Evolutionary conservation across 2,797 vertebrate species (phyloP), one percentile per base, ranked within the genome.

Genomic region (Myotis planiceps): DNA sequence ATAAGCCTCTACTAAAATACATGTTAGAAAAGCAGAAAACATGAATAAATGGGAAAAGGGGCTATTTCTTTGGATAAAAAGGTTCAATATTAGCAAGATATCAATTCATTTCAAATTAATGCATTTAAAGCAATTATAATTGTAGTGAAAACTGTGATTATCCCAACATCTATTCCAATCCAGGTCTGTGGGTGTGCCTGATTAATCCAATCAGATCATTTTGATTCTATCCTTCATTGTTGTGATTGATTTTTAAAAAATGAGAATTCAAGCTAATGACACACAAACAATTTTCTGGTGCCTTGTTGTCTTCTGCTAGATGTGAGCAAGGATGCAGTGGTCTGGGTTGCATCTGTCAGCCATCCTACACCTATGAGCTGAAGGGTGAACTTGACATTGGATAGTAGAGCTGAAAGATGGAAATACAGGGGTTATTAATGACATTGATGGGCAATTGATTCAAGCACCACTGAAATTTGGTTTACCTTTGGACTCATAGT

Each of bases 11-110:
- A 55, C 15, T 65, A 45, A 92, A 75, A 75, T 80, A 74, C 1
- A 23, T 34, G 9, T 90, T 86, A 84, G 72, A 88, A 88, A 88
- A 88, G 45, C 49, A 92, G 84, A 68, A 83, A 79, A 78, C 55
- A 72, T 86, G 68, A 86, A 63, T 47, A 90, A 90, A 72, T 82
- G 49, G 23, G 66, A n/a, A 80, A 21, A 71, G 25, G 39, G 51
- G 47, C 39, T 78, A 6, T 32, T 5, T 87, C 19, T 75, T 93
- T 90, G 39, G 53, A 82, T 76, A 66, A 89, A 88, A 69, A 65
- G 60, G 65, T 16, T 84, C 29, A 84, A 29, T 92, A 34, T 84
- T 94, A 68, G 37, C 49, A 76, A 81, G 45, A 68, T 55, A 53
- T 34, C 23, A 81, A 6, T 71, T 83, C 4, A 49, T 55, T 92